Evolutionary conservation across 2,797 vertebrate species (phyloP), one percentile per base, ranked within the genome.

Genomic region (Helarctos malayanus): DNA sequence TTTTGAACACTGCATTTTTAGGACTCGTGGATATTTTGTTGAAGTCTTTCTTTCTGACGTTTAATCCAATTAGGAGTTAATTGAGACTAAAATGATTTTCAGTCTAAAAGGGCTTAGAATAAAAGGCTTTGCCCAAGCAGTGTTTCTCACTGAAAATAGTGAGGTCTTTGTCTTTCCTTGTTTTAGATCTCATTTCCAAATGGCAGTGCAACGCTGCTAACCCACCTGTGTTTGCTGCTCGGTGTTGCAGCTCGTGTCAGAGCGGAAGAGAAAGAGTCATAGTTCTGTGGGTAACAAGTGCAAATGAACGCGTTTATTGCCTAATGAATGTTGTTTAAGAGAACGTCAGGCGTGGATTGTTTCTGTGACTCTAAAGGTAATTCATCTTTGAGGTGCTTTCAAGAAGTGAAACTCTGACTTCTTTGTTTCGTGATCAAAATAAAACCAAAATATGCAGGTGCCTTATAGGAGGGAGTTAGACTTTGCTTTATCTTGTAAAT

Each of bases 221-320:
- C 25, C 7, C 32, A 52, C 69, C 80, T 84, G 52, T 47, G 38
- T 90, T 94, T 91, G 88, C 79, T 56, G 76, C 27, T 90, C 29
- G 18, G 7, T 71, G 84, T 38, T 38, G 38, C 38, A 38, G 38
- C 38, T 38, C 38, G 38, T 38, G 38, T 38, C 38, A 38, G 38
- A 38, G 38, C 38, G 38, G 38, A 38, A 38, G 38, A 38, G 3
- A 38, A 38, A 38, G 13, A 94, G 47, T 63, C 91, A 49, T 6
- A 90, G 93, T 56, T 96, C 76, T 89, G 57, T 88, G 95, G 59
- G 63, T 98, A 97, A 97, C 87, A 75, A 97, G 94, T 86, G 54
- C 91, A 90, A 98, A 98, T 65, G 95, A 97, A 90, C 23, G 49
- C 90, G 83, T 65, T 97, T 97, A 92, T 98, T 97, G 95, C 61